Evolutionary conservation across 2,113 vertebrate genomes (phyloP).

Genomic region (Poeciliopsis turrubarensis): DNA sequence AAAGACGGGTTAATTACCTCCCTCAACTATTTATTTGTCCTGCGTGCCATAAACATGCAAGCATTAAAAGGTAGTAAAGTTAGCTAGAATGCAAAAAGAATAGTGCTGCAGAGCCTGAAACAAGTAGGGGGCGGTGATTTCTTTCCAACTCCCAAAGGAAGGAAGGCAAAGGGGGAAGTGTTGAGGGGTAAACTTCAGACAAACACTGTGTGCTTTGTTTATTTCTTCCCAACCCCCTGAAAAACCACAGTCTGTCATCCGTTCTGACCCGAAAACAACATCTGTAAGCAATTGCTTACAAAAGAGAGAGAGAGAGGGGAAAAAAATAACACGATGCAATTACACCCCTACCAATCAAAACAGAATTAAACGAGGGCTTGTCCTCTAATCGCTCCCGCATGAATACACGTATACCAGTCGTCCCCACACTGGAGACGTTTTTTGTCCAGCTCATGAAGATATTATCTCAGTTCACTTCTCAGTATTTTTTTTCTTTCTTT

Average conservation of each 20-base stretch:
- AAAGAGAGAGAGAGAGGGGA: constrained; percentile 4
- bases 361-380: constrained; percentile 75
- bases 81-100: constrained; percentile 54
- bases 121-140: constrained; percentile 35
- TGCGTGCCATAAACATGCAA: constrained; percentile 60
- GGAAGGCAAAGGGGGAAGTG: constrained; percentile 59
- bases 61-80: constrained; percentile 49
- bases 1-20: constrained; percentile 65
- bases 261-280: constrained; percentile 74
- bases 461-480: constrained; percentile 51
- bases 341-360: constrained; percentile 79
- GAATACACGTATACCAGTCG: constrained; percentile 59
- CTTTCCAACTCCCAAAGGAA: constrained; percentile 68
- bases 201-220: constrained; percentile 79
- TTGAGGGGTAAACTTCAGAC: constrained; percentile 71
- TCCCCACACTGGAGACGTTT: constrained; percentile 53
- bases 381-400: constrained; percentile 78
- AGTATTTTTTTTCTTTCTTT: constrained; percentile 14
- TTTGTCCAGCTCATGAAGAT: constrained; percentile 57
- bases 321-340: constrained; percentile 67
- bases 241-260: constrained; percentile 72
- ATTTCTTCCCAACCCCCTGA: constrained; percentile 65
- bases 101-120: constrained; percentile 48
- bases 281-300: constrained; percentile 79
- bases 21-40: constrained; percentile 62